Evolutionary conservation across 2,113 vertebrate species (phyloP).

Genomic region (Lepisosteus oculatus): DNA sequence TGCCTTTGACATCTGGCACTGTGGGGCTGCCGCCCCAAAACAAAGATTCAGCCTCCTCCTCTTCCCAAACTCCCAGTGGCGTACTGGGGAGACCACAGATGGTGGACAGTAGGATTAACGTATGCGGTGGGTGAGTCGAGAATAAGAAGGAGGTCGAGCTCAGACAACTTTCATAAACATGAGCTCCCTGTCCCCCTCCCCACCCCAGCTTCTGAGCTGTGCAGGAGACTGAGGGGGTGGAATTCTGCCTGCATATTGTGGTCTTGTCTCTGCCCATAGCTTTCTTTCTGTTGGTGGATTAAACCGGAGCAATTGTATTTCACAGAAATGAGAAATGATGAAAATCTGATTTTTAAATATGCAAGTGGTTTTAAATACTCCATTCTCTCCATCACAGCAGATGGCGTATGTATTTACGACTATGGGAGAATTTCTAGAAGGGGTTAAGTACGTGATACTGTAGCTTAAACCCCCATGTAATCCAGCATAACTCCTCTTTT

Average conservation of each 20-base stretch:
- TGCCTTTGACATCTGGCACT: conserved; percentile 7
- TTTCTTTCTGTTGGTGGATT: not conserved
- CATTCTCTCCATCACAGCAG: conserved; percentile 14
- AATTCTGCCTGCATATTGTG: not conserved
- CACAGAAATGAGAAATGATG: not conserved
- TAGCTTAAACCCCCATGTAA: conserved; percentile 22
- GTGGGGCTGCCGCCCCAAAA: not conserved
- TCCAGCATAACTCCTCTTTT: conserved; percentile 20
- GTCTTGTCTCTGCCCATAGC: not conserved
- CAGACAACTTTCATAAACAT: too few relatives aligned
- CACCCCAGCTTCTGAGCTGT: not conserved
- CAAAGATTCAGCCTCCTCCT: too few relatives aligned
- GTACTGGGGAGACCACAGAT: conserved; percentile 8
- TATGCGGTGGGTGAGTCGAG: not conserved
- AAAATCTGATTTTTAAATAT: not conserved
- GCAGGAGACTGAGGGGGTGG: not conserved
- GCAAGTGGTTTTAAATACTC: conserved; percentile 1
- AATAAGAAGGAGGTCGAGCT: not conserved
- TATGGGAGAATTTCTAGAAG: conserved; percentile 19
- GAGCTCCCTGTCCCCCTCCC: too few relatives aligned
- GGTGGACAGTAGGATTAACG: conserved; percentile 8
- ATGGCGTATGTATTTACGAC: not conserved
- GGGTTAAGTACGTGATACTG: conserved; percentile 22
- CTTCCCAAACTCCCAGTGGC: not conserved
- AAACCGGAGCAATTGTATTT: not conserved